These are phyloP conservation scores for Lasius platythorax DNA, from an alignment of 2,888 invertebrate species.

Conservation along the genomic window DNA sequence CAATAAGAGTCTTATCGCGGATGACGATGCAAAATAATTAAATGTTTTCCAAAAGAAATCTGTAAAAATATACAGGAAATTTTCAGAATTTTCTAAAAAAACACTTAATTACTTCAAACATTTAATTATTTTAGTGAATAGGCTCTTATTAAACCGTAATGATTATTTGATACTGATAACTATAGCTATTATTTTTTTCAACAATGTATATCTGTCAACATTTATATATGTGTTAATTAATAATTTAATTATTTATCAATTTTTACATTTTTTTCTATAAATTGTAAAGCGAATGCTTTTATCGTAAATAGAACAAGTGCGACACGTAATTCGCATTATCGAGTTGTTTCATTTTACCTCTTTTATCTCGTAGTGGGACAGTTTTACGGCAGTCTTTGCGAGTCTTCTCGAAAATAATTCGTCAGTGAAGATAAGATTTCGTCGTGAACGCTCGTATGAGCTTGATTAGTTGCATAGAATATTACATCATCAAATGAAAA, in stretches of 20 bases:
- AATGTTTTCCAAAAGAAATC: background rate
- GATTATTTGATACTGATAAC: background rate
- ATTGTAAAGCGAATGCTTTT: constrained; percentile 51
- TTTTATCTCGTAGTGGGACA: constrained; percentile 48
- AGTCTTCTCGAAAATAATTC: constrained; percentile 20
- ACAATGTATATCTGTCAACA: background rate
- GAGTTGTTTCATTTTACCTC: constrained; percentile 34
- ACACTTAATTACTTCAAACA: background rate
- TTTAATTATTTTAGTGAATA: background rate
- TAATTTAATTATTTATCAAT: background rate
- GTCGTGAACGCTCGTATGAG: constrained; percentile 6
- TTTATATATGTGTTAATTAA: background rate
- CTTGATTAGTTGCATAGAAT: constrained; percentile 14
- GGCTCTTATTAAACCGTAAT: background rate
- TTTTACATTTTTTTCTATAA: background rate
- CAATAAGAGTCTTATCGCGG: background rate
- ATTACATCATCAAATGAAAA: constrained; percentile 34
- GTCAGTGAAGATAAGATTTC: constrained; percentile 54
- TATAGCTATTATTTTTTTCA: background rate
- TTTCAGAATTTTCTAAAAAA: background rate
- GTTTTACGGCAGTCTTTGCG: constrained; percentile 16
- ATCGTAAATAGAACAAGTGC: constrained; percentile 24
- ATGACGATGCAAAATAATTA: background rate
- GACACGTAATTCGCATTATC: constrained; percentile 3
- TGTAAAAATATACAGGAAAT: background rate